Evolutionary conservation across 2,888 invertebrate species (phyloP), one percentile per base, ranked within the genome.

Genomic region (Lycia hirtaria): DNA sequence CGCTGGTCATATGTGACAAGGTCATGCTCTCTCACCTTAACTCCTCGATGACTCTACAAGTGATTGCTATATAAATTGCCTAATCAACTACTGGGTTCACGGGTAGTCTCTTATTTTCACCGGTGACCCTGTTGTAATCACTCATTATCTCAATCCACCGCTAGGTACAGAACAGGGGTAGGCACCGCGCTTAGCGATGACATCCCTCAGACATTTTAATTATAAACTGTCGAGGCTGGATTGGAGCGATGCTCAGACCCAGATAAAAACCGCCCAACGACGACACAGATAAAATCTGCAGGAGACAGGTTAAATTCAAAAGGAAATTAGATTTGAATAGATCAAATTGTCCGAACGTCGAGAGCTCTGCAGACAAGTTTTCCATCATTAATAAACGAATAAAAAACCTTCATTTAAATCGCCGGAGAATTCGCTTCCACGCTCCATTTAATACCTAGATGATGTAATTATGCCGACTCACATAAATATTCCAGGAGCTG

Each of bases 161-260:
- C n/a, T n/a, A n/a, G n/a, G n/a, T n/a, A n/a, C n/a, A n/a, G n/a
- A n/a, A n/a, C n/a, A n/a, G n/a, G n/a, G n/a, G n/a, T n/a, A n/a
- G n/a, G n/a, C n/a, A n/a, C n/a, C n/a, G 75, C 70, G 72, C 75
- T 71, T 65, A 73, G 78, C 80, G 83, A 83, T 88, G 88, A 85
- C 87, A 80, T 76, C 81, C 75, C 76, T 70, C 74, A 80, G 89
- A 89, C 89, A 83, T 89, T 91, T 91, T 91, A 91, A 92, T 92
- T 91, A 91, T 85, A 80, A 86, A 83, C 87, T 90, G 89, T 87
- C 88, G 82, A 73, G 77, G 66, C 69, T 73, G 76, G 78, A 80
- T 80, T 73, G 76, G 75, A 69, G 73, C 65, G 72, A 75, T 75
- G 73, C 73, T 78, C 76, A 75, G 70, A 71, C 66, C 45, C 77